Base-by-base conservation (phyloP, 2,888 invertebrate species). In the Shargacucullia verbasci region DNA sequence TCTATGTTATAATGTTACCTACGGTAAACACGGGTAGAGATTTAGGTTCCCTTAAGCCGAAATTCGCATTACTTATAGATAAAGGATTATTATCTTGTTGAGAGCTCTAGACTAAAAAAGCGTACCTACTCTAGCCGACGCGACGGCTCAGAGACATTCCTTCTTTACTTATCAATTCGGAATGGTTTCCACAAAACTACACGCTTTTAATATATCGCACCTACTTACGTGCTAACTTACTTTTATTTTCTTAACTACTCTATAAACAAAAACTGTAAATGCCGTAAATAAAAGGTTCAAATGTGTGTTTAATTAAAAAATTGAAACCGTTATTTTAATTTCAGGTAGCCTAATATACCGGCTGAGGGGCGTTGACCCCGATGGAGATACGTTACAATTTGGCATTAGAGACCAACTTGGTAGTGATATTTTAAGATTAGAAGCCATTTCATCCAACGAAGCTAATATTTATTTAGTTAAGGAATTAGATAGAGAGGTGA, bases 401-500 rank as follows among this genome's bases (percentile, higher is more conserved):
- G 98, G 98, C 49, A 95, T 98, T 63, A 95, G 96, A 81, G 96
- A 97, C 71, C 96, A 97, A 76, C 95, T 96, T 44, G 97, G 97
- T 79, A 97, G 97, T 89, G 97, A 98, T 87, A 96, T 98, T 70
- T 96, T 98, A 85, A 95, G 96, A 85, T 96, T 98, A 80, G 97
- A 98, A 94, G 97, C 96, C 90, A 95, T 96, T 79, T 96, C 96
- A 78, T 94, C 95, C 78, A 97, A 96, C 87, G 97, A 98, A 95
- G 98, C 98, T 76, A 96, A 98, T 89, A 95, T 98, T 82, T 98
- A 97, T 91, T 95, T 98, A 86, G 96, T 97, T 90, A 97, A 97
- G 94, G 96, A 97, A 92, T 95, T 98, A 82, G 98, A 98, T 94
- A 95, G 98, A 91, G 98, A 98, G 95, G 98, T 97, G 89, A 90